Base-by-base conservation (phyloP, 2,888 invertebrate genomes). In the Drosophila leonis region DNA sequence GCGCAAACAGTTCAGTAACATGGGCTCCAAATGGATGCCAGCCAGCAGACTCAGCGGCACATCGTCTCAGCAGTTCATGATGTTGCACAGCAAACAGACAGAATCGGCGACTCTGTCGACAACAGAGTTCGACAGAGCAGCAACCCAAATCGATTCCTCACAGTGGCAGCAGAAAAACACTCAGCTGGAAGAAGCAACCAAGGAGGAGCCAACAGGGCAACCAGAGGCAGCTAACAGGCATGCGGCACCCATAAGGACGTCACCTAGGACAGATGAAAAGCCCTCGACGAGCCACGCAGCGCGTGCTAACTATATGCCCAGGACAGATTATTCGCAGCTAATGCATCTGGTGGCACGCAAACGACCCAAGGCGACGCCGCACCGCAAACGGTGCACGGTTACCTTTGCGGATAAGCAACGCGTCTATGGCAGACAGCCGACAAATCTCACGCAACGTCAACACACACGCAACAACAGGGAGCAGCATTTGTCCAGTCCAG, bases 321-420 rank as follows among this genome's bases (percentile, higher is more conserved):
- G 24, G 24, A 61, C 68, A 18, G 82, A 87, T 2, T 87, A 57
- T 7, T 44, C 62, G 2, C 78, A 78, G 39, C 46, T 83, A 7
- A 83, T 87, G 82, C 78, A 46, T 1, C 29, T 68, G 0, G 72
- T 81, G 49, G 78, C 72, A 7, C 65, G 60, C 9, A 78, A 63
- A 4, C 63, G 82, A 4, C 6, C 49, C 4, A 59, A 60, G 27
- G 0, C 18, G 13, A 1, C 18, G 13, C 31, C 1, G 4, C 31
- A 41, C 2, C 6, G 4, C 0, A 64, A 64, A 5, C 42, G 37
- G 8, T 13, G 12, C 9, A 18, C n/a, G 24, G 69, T 68, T 1
- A 46, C 41, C 10, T 60, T 68, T 31, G 39, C 18, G 18, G 63
- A 64, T 4, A 39, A n/a, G 18, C 24, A 49, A 6, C 49, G 55